Evolutionary conservation across 2,888 invertebrate genomes (phyloP), one percentile per base, ranked within the genome.

Genomic region (Amaurobius ferox): DNA sequence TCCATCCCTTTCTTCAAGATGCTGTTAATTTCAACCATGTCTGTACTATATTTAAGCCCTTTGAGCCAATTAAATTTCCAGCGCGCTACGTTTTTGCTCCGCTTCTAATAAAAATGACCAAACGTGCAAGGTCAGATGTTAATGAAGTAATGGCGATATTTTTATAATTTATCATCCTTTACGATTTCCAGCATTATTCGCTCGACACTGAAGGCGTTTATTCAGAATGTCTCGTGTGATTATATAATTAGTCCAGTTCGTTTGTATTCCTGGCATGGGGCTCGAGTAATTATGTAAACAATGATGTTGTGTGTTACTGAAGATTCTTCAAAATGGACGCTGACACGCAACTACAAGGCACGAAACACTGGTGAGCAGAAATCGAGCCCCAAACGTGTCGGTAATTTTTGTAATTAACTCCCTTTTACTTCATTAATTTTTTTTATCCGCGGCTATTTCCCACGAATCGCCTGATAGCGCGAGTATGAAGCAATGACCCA

Each of bases 91-190:
- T 64, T 55, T 83, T 71, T 77, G 62, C 55, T 70, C 76, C 39
- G 66, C 62, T 76, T 81, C 26, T 72, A 71, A 66, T 66, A 85
- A 72, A 85, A 72, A 71, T 48, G 71, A 76, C 71, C 64, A 68
- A 71, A 85, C 67, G 64, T 67, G 77, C 48, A 48, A 71, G 83
- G 83, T 85, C 71, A 85, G 71, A 85, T 77, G 83, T 85, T 85
- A 85, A 85, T 85, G 83, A 85, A 85, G 83, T 77, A 85, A 85
- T 85, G 55, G 83, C 77, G 83, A 71, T 85, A 72, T 77, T 85
- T 85, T 77, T 85, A 72, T 85, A 85, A 85, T 85, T 85, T 76
- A 85, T 85, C 83, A 85, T 67, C 71, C 67, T 85, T 85, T 85
- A 77, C 72, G 83, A 77, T 85, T 77, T 85, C 70, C 77, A 35